phyloP scores from a whole-genome alignment of 2,113 vertebrate species.

The Choloepus hoffmanni region DNA sequence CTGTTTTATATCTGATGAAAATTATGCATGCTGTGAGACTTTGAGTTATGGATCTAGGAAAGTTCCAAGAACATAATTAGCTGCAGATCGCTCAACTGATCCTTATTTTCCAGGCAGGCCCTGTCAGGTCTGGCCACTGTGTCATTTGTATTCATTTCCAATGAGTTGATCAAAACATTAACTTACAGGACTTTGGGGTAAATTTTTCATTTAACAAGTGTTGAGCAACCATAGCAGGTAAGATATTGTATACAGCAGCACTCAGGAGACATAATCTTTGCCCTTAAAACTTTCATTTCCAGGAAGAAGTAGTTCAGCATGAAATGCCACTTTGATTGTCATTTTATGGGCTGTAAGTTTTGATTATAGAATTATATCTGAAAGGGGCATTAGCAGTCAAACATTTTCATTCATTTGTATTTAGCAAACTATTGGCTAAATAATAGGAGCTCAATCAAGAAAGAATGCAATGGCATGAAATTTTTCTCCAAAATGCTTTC shows the following conservation, averaged over 20 bases:
- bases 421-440: background rate
- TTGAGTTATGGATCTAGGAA: conserved; percentile 58
- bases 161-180: background rate
- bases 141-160: background rate
- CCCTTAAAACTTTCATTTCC: background rate
- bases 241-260: background rate
- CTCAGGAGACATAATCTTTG: background rate
- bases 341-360: background rate
- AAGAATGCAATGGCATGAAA: background rate
- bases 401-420: background rate
- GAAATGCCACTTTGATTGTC: background rate
- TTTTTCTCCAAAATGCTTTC: background rate
- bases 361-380: background rate
- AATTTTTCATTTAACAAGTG: background rate
- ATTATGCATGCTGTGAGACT: conserved; percentile 55
- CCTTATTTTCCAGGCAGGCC: background rate
- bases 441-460: background rate
- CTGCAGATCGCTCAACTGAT: background rate
- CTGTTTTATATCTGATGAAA: conserved; percentile 59
- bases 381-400: background rate
- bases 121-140: background rate
- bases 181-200: background rate
- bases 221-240: background rate
- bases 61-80: background rate
- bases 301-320: background rate